Evolutionary conservation across 2,113 vertebrate species (phyloP).

Genomic region (Salminus brasiliensis): DNA sequence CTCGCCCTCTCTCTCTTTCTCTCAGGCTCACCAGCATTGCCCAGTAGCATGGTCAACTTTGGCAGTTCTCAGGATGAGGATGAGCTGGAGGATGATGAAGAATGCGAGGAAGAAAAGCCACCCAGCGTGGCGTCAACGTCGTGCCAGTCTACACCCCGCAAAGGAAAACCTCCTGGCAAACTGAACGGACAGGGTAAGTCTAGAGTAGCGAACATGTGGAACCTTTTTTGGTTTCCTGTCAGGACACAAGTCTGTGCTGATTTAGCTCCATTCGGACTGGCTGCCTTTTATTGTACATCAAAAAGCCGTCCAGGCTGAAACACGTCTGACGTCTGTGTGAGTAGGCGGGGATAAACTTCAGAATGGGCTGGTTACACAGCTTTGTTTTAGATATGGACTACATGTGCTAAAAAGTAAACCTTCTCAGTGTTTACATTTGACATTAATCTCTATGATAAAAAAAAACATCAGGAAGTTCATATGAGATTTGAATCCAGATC

Average conservation of each 20-base stretch:
- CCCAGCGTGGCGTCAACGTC: slow-evolving; percentile 86
- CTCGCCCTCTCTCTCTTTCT: slow-evolving; percentile 11
- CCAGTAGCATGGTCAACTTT: slow-evolving; percentile 95
- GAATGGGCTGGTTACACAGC: no score
- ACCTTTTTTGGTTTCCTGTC: no score
- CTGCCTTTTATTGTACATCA: neutral
- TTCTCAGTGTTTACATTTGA: no score
- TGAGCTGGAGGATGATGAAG: slow-evolving; percentile 88
- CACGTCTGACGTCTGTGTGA: neutral
- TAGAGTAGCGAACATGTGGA: no score
- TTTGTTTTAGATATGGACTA: no score
- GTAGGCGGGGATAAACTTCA: no score
- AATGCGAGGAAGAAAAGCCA: slow-evolving; percentile 83
- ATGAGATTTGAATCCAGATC: no score
- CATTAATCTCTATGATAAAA: no score
- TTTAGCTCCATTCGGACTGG: neutral
- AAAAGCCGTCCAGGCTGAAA: neutral
- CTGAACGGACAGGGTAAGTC: slow-evolving; percentile 91
- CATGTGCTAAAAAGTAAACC: no score
- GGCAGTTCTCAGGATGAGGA: slow-evolving; percentile 98
- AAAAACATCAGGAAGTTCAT: no score
- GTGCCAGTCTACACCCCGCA: slow-evolving; percentile 95
- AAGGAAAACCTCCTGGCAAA: slow-evolving; percentile 86
- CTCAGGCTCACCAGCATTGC: slow-evolving; percentile 92
- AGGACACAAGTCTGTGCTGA: no score